phyloP scores from a whole-genome alignment of 37 sponge, comb jelly and placozoan species.

The Chondrilla cf. caribensis region DNA sequence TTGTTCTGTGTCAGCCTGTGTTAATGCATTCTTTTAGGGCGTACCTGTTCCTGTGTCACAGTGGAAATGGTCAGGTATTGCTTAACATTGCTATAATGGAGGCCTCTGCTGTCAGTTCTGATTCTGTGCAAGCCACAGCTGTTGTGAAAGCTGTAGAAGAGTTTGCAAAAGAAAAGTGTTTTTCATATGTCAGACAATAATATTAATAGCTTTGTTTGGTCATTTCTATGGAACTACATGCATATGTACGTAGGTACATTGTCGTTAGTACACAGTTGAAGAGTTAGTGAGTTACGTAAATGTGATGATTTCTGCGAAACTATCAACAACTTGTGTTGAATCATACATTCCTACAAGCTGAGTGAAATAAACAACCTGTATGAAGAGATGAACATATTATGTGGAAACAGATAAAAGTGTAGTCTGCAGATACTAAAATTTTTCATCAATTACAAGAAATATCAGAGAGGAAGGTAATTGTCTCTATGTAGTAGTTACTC shows the following conservation, averaged over 20 bases:
- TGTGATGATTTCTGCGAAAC: no score
- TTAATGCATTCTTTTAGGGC: background rate
- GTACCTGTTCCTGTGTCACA: conserved; percentile 14
- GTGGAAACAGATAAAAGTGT: no score
- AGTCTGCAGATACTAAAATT: no score
- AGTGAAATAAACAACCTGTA: no score
- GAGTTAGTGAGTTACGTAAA: background rate
- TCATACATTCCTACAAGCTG: no score
- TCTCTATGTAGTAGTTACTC: no score
- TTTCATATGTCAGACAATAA: conserved; percentile 7
- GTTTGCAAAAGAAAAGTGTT: background rate
- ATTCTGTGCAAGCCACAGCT: background rate
- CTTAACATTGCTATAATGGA: conserved; percentile 7
- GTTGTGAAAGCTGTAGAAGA: background rate
- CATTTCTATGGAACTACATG: background rate
- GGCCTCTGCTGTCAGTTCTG: background rate
- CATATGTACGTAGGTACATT: background rate
- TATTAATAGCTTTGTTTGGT: background rate
- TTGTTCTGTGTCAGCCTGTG: no score
- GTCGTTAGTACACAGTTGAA: background rate
- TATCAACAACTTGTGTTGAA: no score
- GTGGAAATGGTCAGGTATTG: conserved; percentile 10
- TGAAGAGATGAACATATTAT: no score
- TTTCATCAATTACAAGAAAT: no score
- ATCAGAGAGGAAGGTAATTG: no score